Evolutionary conservation across 92 coral and sea anemone species (phyloP), one percentile per base, ranked within the genome.

Genomic region (Porites lobata): DNA sequence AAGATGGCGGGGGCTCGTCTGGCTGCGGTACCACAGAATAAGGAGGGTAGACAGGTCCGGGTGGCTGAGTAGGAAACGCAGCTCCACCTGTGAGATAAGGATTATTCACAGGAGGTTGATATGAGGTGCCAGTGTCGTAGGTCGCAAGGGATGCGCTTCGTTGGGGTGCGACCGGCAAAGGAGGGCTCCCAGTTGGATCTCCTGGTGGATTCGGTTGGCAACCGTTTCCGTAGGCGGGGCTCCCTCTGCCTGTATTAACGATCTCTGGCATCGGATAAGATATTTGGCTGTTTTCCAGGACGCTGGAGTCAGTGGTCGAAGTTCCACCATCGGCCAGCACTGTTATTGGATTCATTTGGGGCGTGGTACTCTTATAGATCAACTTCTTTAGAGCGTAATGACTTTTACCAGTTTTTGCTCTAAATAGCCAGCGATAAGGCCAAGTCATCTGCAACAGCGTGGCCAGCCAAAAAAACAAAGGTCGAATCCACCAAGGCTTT

Each of bases 331-430:
- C 32, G 1, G 56, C 6, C 67, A 92, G 90, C 26, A 80, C 65
- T 3, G 92, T 93, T 59, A 94, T 84, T 1, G 92, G 89, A 85
- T 90, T 90, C 92, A 87, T 90, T 0, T 94, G 94, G 1, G 94
- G 95, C 15, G 92, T 79, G 59, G 78, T 54, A 47, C 90, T 86
- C 78, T 76, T 90, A 85, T 5, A 11, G 10, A 53, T 53, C 58
- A 8, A 8, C 2, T 53, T 53, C 13, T 53, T 53, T 11, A 53
- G 58, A 11, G 58, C 12, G 58, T 53, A 53, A 11, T 53, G 12
- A 53, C 58, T 53, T 11, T 53, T 5, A 53, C 58, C 58, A 3
- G 58, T 53, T 11, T 53, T 53, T 8, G 58, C 58, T 53, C 13
- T 53, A 11, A 53, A 53, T 13, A 53, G 58, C 58, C 58, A 53